Percentiles rank a stretch among this genome's conserved stretches.
Conservation (phyloP, 1,140 invertebrate genomes). For the Diachasma alloeum region DNA sequence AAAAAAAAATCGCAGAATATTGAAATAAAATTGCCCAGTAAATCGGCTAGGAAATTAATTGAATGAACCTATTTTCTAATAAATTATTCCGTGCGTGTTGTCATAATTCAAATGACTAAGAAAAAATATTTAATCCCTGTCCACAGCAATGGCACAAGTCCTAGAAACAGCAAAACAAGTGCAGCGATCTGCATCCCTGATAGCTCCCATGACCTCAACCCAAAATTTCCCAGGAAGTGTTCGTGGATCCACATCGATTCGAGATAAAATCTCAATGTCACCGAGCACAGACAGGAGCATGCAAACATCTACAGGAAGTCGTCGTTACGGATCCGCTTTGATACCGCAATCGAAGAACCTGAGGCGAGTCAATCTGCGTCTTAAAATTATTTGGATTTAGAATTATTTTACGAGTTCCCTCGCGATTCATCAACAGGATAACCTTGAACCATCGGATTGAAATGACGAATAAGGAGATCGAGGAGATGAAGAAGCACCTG, state of each 20-base stretch:
- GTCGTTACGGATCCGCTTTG: slow-evolving; percentile 12
- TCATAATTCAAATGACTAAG: too few relatives aligned
- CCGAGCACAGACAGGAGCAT: slow-evolving; percentile 16
- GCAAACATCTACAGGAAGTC: slow-evolving; percentile 27
- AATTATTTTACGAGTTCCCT: background rate
- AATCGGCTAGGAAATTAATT: too few relatives aligned
- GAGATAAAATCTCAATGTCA: slow-evolving; percentile 17
- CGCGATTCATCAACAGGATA: slow-evolving; percentile 35
- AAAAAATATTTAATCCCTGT: too few relatives aligned
- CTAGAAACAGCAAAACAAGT: slow-evolving; percentile 38
- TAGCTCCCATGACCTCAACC: slow-evolving; percentile 13
- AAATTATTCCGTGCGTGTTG: too few relatives aligned
- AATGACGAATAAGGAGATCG: slow-evolving; percentile 61
- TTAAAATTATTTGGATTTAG: background rate
- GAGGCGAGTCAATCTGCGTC: slow-evolving; percentile 15
- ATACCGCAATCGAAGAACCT: slow-evolving; percentile 16
- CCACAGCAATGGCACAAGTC: slow-evolving; percentile 35
- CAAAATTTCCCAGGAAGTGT: slow-evolving; percentile 34
- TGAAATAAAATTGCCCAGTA: too few relatives aligned
- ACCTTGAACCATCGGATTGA: slow-evolving; percentile 51
- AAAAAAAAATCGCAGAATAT: too few relatives aligned
- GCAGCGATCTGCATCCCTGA: slow-evolving; percentile 24
- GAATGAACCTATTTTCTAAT: too few relatives aligned
- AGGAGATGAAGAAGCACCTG: slow-evolving; percentile 54
- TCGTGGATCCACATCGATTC: background rate